A percentile compares a stretch with the other conserved stretches of the same genome.
Conservation (phyloP, 64 coral and sea anemone species). For the Platygyra sinensis region DNA sequence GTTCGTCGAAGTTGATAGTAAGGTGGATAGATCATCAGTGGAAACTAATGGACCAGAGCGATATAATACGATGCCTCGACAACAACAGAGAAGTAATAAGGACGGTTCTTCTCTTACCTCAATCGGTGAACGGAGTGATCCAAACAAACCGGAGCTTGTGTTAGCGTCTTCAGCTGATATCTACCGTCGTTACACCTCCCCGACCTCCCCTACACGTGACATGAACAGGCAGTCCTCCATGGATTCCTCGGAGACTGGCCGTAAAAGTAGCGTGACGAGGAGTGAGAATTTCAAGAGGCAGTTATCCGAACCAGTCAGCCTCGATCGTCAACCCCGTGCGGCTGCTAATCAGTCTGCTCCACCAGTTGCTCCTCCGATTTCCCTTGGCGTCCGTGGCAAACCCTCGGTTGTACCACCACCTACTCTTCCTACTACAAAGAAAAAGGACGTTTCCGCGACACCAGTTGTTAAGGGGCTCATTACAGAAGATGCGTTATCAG, state of each 20-base stretch:
- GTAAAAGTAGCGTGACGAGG: background rate
- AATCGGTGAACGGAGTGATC: background rate
- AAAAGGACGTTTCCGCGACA: conserved; percentile 1
- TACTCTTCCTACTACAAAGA: background rate
- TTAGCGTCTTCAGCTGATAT: conserved; percentile 7
- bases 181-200: background rate
- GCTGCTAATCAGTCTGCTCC: background rate
- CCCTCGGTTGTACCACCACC: background rate
- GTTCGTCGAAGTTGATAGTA: conserved; percentile 32
- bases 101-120: background rate
- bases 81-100: background rate
- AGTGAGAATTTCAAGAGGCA: conserved; percentile 12
- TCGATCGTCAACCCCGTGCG: conserved; percentile 9
- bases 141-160: background rate
- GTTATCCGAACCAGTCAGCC: conserved; percentile 5
- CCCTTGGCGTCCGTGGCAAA: background rate
- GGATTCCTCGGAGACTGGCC: conserved; percentile 6
- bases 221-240: conserved; percentile 22
- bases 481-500: conserved; percentile 46
- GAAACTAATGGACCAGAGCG: background rate
- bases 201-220: conserved; percentile 10
- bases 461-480: conserved; percentile 39
- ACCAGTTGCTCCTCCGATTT: background rate
- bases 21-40: background rate
- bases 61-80: background rate